Evolutionary conservation across 2,888 invertebrate genomes (phyloP).

Genomic region (Diaperis boleti): DNA sequence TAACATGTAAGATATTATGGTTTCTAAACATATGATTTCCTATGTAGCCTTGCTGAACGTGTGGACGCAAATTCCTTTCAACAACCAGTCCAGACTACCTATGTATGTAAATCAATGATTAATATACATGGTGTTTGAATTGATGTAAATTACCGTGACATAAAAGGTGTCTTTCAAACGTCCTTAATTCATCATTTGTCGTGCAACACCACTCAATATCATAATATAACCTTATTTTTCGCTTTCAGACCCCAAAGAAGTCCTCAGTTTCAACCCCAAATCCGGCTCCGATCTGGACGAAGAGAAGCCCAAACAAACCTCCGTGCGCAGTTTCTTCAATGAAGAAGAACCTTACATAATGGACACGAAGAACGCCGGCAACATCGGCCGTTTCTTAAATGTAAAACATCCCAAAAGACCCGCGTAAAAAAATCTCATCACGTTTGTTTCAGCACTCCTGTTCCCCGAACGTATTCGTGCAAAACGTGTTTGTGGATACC

Average conservation of each 20-base stretch:
- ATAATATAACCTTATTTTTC: too few species aligned
- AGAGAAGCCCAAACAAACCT: slow-evolving; percentile 68
- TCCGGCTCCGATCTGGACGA: slow-evolving; percentile 68
- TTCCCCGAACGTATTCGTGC: slow-evolving; percentile 95
- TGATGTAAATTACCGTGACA: too few species aligned
- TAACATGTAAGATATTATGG: too few species aligned
- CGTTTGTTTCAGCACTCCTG: slow-evolving; percentile 78
- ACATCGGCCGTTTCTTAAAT: slow-evolving; percentile 96
- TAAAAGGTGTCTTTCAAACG: too few species aligned
- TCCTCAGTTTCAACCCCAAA: slow-evolving; percentile 80
- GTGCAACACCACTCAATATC: too few species aligned
- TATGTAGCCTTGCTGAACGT: too few species aligned
- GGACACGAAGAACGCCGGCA: slow-evolving; percentile 97
- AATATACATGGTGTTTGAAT: too few species aligned
- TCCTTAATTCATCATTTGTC: too few species aligned
- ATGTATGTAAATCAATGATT: too few species aligned
- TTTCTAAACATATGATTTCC: too few species aligned
- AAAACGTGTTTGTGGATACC: slow-evolving; percentile 98
- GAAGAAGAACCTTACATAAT: slow-evolving; percentile 92
- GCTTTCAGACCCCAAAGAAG: slow-evolving; percentile 70
- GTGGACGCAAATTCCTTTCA: too few species aligned
- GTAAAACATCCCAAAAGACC: slow-evolving; percentile 74
- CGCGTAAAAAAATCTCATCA: neutral
- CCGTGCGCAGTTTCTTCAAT: slow-evolving; percentile 82
- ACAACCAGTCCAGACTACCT: too few species aligned